Base-by-base conservation (phyloP, 2,113 vertebrate species). In the Etheostoma cragini region DNA sequence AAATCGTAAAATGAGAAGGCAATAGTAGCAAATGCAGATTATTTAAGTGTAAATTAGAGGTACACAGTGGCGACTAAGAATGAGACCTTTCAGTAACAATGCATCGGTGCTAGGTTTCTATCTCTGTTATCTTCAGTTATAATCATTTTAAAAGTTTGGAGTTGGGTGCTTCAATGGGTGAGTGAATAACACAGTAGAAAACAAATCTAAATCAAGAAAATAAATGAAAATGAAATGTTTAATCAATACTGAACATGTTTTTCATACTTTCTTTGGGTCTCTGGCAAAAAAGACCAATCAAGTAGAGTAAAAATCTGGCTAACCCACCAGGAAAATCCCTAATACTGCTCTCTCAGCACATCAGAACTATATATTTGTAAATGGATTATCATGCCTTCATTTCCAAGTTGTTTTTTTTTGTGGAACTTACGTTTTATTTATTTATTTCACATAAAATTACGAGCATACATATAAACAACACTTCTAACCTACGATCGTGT, bases 61-160 rank as follows among this genome's bases (percentile, higher is more conserved):
- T 8, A 10, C 26, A 13, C 53, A 26, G 6, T 54, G 6, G 17
- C 8, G 13, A 17, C 33, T 5, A 22, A 64, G 49, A 56, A 53
- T 30, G 3, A 45, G n/a, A 72, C 26, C 26, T 50, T 67, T 67
- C 5, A 52, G 10, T 22, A 53, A 16, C 3, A 10, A 16, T 72
- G 17, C 14, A 47, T 24, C 26, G 7, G 21, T 38, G 26, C 21
- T 35, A 13, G 60, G 63, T 22, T 63, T 21, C 47, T 38, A 14
- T 49, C 19, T n/a, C 30, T 74, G 50, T 57, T 52, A 30, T 76
- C 38, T 45, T 67, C 3, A 67, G 58, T 26, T 76, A 50, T 22
- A 65, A n/a, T 56, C 2, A 15, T 1, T 1, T 49, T 65, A 6
- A 75, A 75, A 45, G 30, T 58, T 71, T 47, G 24, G 42, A 60